Percentiles rank a stretch among this genome's conserved stretches.
Evolutionary conservation across 2,888 invertebrate species (phyloP).

Genomic region (Orthosia gracilis): DNA sequence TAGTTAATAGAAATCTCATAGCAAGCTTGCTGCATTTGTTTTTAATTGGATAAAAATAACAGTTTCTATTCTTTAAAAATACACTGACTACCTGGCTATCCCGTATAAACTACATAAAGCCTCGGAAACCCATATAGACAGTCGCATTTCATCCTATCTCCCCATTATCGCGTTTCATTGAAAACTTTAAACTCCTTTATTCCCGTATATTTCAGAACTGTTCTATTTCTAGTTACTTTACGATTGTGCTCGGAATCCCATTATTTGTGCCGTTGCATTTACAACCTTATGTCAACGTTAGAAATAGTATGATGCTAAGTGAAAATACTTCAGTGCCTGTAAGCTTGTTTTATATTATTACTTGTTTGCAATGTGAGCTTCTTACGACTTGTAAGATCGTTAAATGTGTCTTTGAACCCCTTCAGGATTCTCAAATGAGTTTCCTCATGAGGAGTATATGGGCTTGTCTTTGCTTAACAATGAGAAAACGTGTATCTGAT

Average conservation of each 20-base stretch:
- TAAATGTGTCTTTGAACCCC: slow-evolving; percentile 73
- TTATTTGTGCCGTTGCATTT: slow-evolving; percentile 68
- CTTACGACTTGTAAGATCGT: slow-evolving; percentile 70
- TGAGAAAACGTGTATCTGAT: slow-evolving; percentile 3
- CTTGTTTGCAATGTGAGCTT: slow-evolving; percentile 71
- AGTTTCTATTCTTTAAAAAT: slow-evolving; percentile 15
- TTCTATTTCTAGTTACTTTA: slow-evolving; percentile 53
- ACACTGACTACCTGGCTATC: slow-evolving; percentile 2
- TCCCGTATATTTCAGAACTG: slow-evolving; percentile 48
- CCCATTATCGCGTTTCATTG: slow-evolving; percentile 48
- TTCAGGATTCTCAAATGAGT: slow-evolving; percentile 39
- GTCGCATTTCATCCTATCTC: slow-evolving; percentile 32
- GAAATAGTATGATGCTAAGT: slow-evolving; percentile 72
- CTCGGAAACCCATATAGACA: slow-evolving; percentile 32
- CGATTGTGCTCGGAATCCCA: slow-evolving; percentile 58
- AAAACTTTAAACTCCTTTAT: slow-evolving; percentile 52
- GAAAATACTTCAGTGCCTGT: slow-evolving; percentile 58
- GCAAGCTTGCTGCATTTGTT: not conserved
- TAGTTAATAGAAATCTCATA: not conserved
- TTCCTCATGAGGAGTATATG: slow-evolving; percentile 16
- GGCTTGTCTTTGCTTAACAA: slow-evolving; percentile 32
- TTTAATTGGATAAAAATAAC: slow-evolving; percentile 17
- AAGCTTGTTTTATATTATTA: slow-evolving; percentile 73
- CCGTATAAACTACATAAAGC: slow-evolving; percentile 7
- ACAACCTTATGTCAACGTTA: slow-evolving; percentile 68